A percentile compares a stretch with the other conserved stretches of the same genome.
These are phyloP conservation scores for Scomber japonicus DNA, from an alignment of 2,113 vertebrate genomes.

Conservation along the genomic window DNA sequence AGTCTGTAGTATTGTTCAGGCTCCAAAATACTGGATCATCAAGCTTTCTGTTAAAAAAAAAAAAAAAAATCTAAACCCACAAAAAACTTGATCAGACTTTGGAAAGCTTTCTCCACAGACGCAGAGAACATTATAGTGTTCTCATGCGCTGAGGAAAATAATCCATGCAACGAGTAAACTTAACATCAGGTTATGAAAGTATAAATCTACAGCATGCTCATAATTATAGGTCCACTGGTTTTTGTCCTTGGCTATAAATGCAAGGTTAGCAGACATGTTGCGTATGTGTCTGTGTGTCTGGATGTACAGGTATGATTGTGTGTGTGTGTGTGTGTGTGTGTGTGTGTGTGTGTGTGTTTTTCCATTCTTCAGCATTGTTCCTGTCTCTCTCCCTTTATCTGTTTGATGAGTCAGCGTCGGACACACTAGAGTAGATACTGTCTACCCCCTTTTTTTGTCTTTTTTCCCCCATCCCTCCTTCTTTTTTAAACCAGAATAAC, in stretches of 20 bases:
- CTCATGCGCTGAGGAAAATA: no score
- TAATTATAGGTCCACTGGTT: not conserved
- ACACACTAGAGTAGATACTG: slow-evolving; percentile 9
- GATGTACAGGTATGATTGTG: no score
- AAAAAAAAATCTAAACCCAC: no score
- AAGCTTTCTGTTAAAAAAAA: no score
- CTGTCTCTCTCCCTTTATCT: slow-evolving; percentile 20
- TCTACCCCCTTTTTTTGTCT: not conserved
- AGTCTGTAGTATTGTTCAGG: no score
- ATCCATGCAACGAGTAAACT: no score
- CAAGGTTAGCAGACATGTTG: not conserved
- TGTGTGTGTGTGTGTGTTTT: slow-evolving; percentile 20
- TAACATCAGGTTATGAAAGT: no score
- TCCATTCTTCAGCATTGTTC: slow-evolving; percentile 51
- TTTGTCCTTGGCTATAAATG: slow-evolving; percentile 10
- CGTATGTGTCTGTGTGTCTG: not conserved
- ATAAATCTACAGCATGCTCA: not conserved
- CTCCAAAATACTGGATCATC: no score
- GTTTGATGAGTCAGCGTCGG: slow-evolving; percentile 57
- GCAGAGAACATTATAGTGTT: no score
- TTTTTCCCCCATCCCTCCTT: slow-evolving; percentile 6
- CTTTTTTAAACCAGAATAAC: not conserved
- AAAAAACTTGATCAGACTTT: no score
- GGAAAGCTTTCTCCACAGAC: no score
- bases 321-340: not conserved